A percentile compares a stretch with the other conserved stretches of the same genome.
These are phyloP conservation scores for Trematomus bernacchii DNA, from an alignment of 2,797 vertebrate species.

Conservation along the genomic window DNA sequence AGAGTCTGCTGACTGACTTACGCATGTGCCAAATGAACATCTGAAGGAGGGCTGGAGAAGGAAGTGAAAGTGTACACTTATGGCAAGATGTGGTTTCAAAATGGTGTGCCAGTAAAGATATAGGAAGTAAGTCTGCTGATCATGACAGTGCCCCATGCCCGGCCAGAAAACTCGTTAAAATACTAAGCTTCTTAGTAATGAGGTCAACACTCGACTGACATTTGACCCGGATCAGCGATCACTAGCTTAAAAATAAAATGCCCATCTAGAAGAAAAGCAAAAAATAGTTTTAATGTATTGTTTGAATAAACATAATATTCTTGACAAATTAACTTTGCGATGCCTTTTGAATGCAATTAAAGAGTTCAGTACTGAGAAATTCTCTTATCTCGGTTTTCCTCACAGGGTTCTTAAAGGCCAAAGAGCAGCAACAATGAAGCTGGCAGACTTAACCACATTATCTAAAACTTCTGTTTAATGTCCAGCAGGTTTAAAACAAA, in stretches of 20 bases:
- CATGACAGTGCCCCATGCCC: slow-evolving; percentile 11
- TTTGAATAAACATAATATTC: neutral
- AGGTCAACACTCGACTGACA: neutral
- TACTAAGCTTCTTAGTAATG: neutral
- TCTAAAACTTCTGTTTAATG: slow-evolving; percentile 4
- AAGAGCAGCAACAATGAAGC: neutral
- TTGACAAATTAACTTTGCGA: neutral
- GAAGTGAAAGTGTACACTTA: slow-evolving; percentile 73
- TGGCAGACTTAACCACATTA: neutral
- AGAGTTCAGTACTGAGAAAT: neutral
- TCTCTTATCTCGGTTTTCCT: neutral
- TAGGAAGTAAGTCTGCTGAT: slow-evolving; percentile 68
- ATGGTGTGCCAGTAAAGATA: slow-evolving; percentile 62
- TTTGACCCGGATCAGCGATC: neutral
- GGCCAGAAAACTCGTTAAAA: slow-evolving; percentile 4
- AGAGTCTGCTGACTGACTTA: slow-evolving; percentile 12
- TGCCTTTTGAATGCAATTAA: slow-evolving; percentile 1
- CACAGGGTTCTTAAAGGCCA: neutral
- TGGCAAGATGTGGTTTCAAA: slow-evolving; percentile 61
- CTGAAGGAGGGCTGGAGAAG: slow-evolving; percentile 52
- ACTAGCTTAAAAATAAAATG: neutral
- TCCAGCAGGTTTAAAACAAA: neutral
- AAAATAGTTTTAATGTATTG: neutral
- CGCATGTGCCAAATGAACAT: slow-evolving; percentile 22
- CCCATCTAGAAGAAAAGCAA: neutral